phyloP scores from a whole-genome alignment of 2,113 vertebrate species.

The Cyanoliseus patagonus region DNA sequence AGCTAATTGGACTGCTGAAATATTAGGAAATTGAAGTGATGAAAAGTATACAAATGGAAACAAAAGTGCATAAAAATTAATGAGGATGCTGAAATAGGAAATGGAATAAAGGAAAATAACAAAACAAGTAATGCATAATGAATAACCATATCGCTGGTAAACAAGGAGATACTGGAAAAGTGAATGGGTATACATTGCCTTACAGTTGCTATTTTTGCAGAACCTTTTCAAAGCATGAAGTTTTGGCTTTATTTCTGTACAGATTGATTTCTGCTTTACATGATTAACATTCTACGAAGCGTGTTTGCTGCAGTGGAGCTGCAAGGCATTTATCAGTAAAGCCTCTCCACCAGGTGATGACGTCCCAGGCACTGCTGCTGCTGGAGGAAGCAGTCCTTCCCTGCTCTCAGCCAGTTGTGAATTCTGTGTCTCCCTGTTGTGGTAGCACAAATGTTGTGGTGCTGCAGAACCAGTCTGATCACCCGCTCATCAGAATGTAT shows the following conservation, averaged over 20 bases:
- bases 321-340: not conserved
- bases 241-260: not conserved
- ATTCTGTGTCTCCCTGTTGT: not conserved
- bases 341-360: not conserved
- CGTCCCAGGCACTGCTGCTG: not conserved
- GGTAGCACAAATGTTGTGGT: too few species aligned
- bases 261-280: not conserved
- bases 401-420: not conserved
- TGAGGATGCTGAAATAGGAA: conserved; percentile 39
- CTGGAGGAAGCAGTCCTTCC: not conserved
- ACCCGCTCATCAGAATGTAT: not conserved
- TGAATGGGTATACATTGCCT: not conserved
- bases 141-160: not conserved
- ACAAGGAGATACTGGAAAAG: not conserved
- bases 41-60: conserved; percentile 58
- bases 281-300: not conserved
- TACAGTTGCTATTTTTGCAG: not conserved
- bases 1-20: conserved; percentile 59
- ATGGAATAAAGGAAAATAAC: conserved; percentile 48
- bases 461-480: not conserved
- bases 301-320: not conserved
- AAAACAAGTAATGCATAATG: conserved; percentile 12
- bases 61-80: conserved; percentile 57
- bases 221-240: not conserved
- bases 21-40: conserved; percentile 58